Evolutionary conservation across 2,888 invertebrate genomes (phyloP), one percentile per base, ranked within the genome.

Genomic region (Gari tellinella): DNA sequence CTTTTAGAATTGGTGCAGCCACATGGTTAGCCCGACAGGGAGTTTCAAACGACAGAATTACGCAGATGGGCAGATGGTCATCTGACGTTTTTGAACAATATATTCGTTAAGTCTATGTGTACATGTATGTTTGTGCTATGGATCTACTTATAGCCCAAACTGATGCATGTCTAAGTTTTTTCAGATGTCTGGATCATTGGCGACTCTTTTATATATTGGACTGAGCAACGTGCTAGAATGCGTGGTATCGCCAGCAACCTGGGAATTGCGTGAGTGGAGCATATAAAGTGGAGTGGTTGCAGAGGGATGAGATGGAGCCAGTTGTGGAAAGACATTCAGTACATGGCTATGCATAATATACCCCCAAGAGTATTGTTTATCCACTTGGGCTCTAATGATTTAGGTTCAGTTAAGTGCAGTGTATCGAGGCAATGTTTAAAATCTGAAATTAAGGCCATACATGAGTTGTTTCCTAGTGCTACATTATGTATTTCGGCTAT

Each of bases 1-100:
- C 60, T 17, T 60, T 60, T 43, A 7, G 48, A 5, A 57, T 60
- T 17, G 60, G 60, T 2, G 19, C 48, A 14, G 60, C 60, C 14
- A 48, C 48, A 14, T 19, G 26, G 21, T 31, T 60, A 17, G 60
- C 60, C 1, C 8, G 12, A 21, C 8, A 23, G 14, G 60, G 60
- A 1, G 31, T 60, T 1, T 21, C 48, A 12, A n/a, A 8, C 19
- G 38, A 46, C 2, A 21, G 17, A 19, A 60, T 60, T n/a, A 60
- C 5, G 15, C 15, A 19, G 19, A 17, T 57, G 5, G 57, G 57
- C 21, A 46, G 60, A 10, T 60, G 60, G 45, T n/a, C 37, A 31
- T 19, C 48, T 8, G 21, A 21, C 21, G 37, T 37, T 10, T 48
- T 37, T 8, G 4, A 4, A n/a, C 12, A 14, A 3, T 60, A 60